Evolutionary conservation across 2,888 invertebrate species (phyloP), one percentile per base, ranked within the genome.

Genomic region (Flabesymbios commensalis): DNA sequence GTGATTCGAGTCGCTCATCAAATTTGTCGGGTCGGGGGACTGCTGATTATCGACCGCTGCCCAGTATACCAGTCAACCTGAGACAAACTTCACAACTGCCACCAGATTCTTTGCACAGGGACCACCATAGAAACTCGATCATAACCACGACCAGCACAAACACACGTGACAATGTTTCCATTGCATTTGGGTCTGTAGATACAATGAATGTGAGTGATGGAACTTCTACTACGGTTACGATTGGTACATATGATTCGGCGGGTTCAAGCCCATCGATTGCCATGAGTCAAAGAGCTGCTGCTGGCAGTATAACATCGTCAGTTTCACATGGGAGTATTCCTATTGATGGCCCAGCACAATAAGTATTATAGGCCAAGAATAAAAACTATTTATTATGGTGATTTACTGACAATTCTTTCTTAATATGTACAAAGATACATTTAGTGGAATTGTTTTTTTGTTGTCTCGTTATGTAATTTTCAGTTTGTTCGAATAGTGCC

Each of bases 231-330:
- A 85, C 85, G 17, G 84, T 86, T 39, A 86, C 86, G 4, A 77
- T 86, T 68, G 86, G 86, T 67, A 86, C 86, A 19, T 84, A 85
- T 62, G 86, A 86, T 57, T 83, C 82, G 42, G 75, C 78, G 36
- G 77, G 78, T 17, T 81, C 81, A 31, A 82, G 78, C 53, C 76
- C 85, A 57, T 86, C 86, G 19, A 84, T 86, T 67, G 83, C 85
- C 52, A 80, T 84, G 33, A 86, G 86, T 2, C 85, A 86, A 71
- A 78, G 85, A 61, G 86, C 84, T 5, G 85, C 85, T 64, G 86
- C 86, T 65, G 87, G 87, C 58, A 86, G 86, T 75, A 76, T 87
- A 47, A 85, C 85, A 19, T 86, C 86, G 4, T 78, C 78, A 22
- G 57, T 57, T 14, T 57, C 61, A 2, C 24, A 61, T 51, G 56